phyloP scores from a whole-genome alignment of 2,113 vertebrate species.

The Ornithorhynchus anatinus region DNA sequence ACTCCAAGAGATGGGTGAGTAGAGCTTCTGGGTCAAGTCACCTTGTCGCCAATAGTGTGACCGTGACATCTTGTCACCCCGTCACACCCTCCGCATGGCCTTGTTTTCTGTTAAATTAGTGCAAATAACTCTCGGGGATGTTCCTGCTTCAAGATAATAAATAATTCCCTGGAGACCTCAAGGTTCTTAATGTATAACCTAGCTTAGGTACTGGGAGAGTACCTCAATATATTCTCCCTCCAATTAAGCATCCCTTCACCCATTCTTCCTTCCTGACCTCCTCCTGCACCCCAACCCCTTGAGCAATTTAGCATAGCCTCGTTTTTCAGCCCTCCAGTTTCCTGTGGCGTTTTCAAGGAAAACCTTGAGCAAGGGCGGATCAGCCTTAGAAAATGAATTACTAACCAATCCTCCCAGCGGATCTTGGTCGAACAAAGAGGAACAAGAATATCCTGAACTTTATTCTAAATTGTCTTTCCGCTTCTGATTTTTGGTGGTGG shows the following conservation, averaged over 20 bases:
- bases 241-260: no score
- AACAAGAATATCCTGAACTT: constrained; percentile 43
- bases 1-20: neutral
- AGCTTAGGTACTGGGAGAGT: no score
- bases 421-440: constrained; percentile 28
- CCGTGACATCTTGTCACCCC: no score
- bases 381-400: constrained; percentile 11
- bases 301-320: neutral
- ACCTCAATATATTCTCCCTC: no score
- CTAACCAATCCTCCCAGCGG: constrained; percentile 33
- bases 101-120: no score
- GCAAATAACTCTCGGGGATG: no score
- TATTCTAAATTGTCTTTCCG: constrained; percentile 44
- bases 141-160: no score
- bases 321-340: neutral
- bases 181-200: no score
- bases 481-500: constrained; percentile 22
- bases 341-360: neutral
- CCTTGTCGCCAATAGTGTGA: no score
- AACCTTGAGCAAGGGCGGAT: neutral
- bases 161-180: no score
- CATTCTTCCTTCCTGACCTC: neutral
- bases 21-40: no score
- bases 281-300: neutral
- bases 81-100: no score